Evolutionary conservation across 2,888 invertebrate genomes (phyloP), one percentile per base, ranked within the genome.

Genomic region (Eristalis intricaria): DNA sequence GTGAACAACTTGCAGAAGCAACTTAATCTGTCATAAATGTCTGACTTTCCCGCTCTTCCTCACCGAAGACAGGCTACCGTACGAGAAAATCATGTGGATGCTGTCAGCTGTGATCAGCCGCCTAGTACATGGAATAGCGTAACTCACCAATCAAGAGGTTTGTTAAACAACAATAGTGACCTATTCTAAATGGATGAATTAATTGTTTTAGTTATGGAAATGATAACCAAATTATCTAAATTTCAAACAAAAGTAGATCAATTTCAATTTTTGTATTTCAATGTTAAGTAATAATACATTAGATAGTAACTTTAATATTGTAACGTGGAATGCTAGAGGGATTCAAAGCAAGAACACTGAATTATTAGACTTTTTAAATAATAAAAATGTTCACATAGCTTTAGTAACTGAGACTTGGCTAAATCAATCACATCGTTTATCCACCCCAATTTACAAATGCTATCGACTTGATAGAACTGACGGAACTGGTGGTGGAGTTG

Each of bases 1-100:
- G 66, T 66, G 15, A 15, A n/a, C 64, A 64, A 38, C 35, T 13
- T 23, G 13, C 40, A 63, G 65, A 32, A 22, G 23, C 61, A 61
- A 15, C 38, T 23, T 26, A 23, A 71, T 26, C 60, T 32, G 43
- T 76, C 61, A 43, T 76, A 19, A 43, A 68, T 68, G 32, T 43
- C 60, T 32, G 32, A 32, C 32, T 32, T 32, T 5, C 32, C 32
- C 32, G 32, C 32, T 32, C 32, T 32, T 32, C 32, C 32, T 32
- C 32, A 32, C 32, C 32, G 32, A 32, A 32, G 32, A 32, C 29
- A 29, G 29, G 29, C 29, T 29, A 29, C 29, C 29, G 29, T 29
- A 29, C 32, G 32, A 32, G 32, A 4, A 32, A 32, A 32, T 32
- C 32, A 32, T 32, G 32, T 32, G 32, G 32, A 32, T 32, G 32